Conservation (phyloP, 2,113 vertebrate species). For the Sylvietta virens region DNA sequence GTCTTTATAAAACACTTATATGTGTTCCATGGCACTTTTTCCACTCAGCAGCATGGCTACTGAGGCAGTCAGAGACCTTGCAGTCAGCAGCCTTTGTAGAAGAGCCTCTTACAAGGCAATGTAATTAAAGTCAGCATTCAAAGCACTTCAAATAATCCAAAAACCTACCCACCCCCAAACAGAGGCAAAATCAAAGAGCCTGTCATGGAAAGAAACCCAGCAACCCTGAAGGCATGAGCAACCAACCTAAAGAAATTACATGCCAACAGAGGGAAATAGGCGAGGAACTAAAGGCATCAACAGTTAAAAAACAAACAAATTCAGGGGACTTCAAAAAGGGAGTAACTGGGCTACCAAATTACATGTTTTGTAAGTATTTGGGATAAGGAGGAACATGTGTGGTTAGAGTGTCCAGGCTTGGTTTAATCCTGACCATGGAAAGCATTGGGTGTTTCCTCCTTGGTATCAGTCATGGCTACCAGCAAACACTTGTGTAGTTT, state of each 20-base stretch:
- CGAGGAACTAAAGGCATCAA: neutral
- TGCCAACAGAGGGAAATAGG: neutral
- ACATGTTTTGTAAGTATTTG: neutral
- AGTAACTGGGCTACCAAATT: neutral
- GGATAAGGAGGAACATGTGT: neutral
- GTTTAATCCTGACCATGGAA: neutral
- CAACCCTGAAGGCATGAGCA: constrained; percentile 20
- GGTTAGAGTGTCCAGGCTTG: neutral
- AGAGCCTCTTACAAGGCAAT: neutral
- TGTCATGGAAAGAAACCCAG: neutral
- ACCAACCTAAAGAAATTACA: neutral
- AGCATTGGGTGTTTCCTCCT: neutral
- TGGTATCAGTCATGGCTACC: neutral
- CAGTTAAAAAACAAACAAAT: neutral
- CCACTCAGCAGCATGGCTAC: neutral
- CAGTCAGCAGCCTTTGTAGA: neutral
- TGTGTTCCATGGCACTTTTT: neutral
- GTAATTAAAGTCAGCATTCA: constrained; percentile 6
- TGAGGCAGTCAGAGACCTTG: neutral
- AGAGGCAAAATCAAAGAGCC: constrained; percentile 19
- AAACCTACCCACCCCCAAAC: neutral
- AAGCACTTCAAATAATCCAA: constrained; percentile 11
- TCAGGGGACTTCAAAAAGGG: neutral
- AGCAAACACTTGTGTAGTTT: neutral
- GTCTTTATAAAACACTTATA: neutral